Conservation (phyloP, 2,797 vertebrate genomes). For the Micromesistius poutassou region DNA sequence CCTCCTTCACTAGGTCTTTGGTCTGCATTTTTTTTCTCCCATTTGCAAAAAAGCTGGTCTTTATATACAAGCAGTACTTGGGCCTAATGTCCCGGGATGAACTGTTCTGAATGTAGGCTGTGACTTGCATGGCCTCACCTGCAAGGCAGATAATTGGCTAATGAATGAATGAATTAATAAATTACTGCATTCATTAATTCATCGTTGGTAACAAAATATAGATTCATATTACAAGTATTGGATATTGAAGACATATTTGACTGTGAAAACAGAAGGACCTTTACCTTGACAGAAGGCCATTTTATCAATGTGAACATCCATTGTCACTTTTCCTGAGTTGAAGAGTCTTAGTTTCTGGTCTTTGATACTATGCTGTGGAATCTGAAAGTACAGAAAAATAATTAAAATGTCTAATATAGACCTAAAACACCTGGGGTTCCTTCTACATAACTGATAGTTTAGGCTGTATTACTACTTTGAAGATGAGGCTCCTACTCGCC, state of each 20-base stretch:
- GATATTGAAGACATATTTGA: neutral
- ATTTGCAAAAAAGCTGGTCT: constrained; percentile 84
- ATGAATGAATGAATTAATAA: neutral
- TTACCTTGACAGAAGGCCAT: constrained; percentile 64
- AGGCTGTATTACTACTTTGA: no score
- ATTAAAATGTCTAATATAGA: neutral
- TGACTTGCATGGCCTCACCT: constrained; percentile 87
- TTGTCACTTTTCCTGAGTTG: constrained; percentile 63
- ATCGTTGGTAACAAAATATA: neutral
- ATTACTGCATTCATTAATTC: neutral
- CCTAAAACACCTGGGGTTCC: no score
- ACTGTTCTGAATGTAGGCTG: constrained; percentile 83
- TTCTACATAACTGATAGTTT: no score
- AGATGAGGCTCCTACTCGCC: neutral
- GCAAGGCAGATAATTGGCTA: constrained; percentile 18
- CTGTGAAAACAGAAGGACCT: neutral
- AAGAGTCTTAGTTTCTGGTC: constrained; percentile 66
- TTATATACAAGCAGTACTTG: constrained; percentile 86
- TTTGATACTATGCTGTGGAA: constrained; percentile 60
- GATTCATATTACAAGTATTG: neutral
- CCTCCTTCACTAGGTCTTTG: constrained; percentile 80
- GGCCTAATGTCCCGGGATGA: constrained; percentile 80
- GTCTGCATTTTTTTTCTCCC: constrained; percentile 78
- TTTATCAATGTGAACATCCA: constrained; percentile 69
- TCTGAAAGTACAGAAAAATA: constrained; percentile 42